Evolutionary conservation across 2,888 invertebrate genomes (phyloP).

Genomic region (Stictocephala bisonia): DNA sequence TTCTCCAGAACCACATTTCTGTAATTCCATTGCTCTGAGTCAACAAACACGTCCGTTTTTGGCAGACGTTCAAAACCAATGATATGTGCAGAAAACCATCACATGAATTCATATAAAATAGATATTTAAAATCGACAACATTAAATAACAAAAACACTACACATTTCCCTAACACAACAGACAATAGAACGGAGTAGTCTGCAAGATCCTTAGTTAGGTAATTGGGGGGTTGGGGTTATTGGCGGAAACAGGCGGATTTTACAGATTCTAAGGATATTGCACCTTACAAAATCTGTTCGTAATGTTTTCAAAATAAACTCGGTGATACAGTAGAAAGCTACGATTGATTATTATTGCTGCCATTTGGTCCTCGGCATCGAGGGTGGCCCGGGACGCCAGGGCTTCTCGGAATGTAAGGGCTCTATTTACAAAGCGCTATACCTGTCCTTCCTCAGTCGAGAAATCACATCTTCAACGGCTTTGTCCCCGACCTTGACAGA

Average conservation of each 20-base stretch:
- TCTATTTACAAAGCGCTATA: constrained; percentile 37
- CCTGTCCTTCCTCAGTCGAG: constrained; percentile 11
- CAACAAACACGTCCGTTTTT: constrained; percentile 22
- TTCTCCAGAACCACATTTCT: constrained; percentile 7
- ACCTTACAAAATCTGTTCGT: constrained; percentile 42
- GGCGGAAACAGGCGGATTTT: no score
- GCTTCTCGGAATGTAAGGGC: constrained; percentile 34
- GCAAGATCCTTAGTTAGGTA: not conserved
- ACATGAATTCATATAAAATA: constrained; percentile 42
- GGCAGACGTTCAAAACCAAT: constrained; percentile 10
- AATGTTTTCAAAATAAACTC: constrained; percentile 29
- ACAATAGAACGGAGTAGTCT: constrained; percentile 21
- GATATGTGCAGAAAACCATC: constrained; percentile 42
- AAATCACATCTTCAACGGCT: constrained; percentile 13
- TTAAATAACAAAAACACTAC: constrained; percentile 42
- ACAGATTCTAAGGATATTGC: constrained; percentile 6
- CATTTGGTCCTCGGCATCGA: not conserved
- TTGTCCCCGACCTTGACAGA: not conserved
- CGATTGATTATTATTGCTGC: constrained; percentile 26
- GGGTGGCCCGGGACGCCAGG: not conserved
- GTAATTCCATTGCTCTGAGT: constrained; percentile 28
- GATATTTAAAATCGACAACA: constrained; percentile 43
- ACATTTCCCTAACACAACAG: constrained; percentile 40
- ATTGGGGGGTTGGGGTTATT: no score
- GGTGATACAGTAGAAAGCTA: constrained; percentile 12